phyloP scores from a whole-genome alignment of 2,797 vertebrate genomes.

The Notolabrus celidotus region DNA sequence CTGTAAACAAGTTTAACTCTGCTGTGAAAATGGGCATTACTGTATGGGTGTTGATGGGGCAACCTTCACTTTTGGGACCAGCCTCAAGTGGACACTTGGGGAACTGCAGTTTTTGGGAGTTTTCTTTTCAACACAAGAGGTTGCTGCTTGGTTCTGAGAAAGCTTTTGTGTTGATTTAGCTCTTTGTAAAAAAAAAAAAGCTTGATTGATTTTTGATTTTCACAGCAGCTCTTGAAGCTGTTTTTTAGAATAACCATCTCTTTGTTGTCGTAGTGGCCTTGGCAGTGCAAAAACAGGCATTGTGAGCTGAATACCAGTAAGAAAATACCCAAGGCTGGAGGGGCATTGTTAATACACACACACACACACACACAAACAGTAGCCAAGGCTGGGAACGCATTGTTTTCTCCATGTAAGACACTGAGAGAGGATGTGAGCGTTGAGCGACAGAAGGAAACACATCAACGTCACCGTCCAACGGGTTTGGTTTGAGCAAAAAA shows the following conservation, averaged over 20 bases:
- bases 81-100: too few species aligned
- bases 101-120: too few species aligned
- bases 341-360: slow-evolving; percentile 66
- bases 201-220: too few species aligned
- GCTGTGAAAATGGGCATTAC: too few species aligned
- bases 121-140: too few species aligned
- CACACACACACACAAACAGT: background rate
- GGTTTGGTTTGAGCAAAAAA: background rate
- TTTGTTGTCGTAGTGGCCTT: slow-evolving; percentile 51
- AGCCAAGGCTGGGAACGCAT: slow-evolving; percentile 61
- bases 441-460: slow-evolving; percentile 33
- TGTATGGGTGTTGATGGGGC: too few species aligned
- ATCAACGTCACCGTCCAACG: slow-evolving; percentile 1
- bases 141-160: too few species aligned
- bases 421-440: slow-evolving; percentile 53
- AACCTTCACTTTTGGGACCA: too few species aligned
- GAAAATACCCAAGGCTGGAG: slow-evolving; percentile 70
- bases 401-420: slow-evolving; percentile 62
- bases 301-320: slow-evolving; percentile 45
- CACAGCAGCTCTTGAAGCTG: background rate
- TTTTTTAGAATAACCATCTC: slow-evolving; percentile 16
- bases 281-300: slow-evolving; percentile 14
- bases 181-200: too few species aligned
- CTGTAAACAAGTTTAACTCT: too few species aligned
- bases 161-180: too few species aligned